phyloP scores from a whole-genome alignment of 2,797 vertebrate genomes.

The Acropternis orthonyx region DNA sequence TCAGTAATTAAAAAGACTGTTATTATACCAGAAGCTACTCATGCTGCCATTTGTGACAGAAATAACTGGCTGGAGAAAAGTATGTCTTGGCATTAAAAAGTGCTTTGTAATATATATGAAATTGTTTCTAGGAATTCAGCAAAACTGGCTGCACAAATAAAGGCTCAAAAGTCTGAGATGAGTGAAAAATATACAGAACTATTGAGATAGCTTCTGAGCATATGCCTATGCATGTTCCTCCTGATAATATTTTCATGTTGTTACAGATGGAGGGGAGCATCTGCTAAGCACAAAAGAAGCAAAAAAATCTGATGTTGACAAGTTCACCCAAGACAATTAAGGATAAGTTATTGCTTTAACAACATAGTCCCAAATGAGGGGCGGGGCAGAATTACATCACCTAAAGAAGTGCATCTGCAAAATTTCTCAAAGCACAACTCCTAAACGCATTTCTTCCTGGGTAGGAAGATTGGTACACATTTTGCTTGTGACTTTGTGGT shows the following conservation, averaged over 20 bases:
- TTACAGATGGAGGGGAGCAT: not conserved
- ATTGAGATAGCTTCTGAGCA: not conserved
- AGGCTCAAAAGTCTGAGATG: not conserved
- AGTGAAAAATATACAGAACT: not conserved
- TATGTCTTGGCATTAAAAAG: not conserved
- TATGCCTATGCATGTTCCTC: not conserved
- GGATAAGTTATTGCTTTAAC: constrained; percentile 30
- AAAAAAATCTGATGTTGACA: constrained; percentile 29
- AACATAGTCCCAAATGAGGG: not conserved
- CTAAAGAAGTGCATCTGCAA: not conserved
- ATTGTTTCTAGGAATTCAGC: constrained; percentile 1
- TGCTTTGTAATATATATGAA: not conserved
- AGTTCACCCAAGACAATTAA: constrained; percentile 46
- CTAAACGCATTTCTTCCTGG: not conserved
- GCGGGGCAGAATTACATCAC: constrained; percentile 18
- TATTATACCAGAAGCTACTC: not conserved
- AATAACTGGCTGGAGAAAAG: not conserved
- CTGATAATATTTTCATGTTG: constrained; percentile 25
- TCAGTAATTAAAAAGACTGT: constrained; percentile 23
- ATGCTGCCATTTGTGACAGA: constrained; percentile 15
- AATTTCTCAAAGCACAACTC: not conserved
- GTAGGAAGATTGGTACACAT: not conserved
- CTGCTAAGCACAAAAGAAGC: constrained; percentile 17
- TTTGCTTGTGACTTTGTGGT: not conserved
- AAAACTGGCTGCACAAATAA: not conserved